Percentiles rank a stretch among this genome's conserved stretches.
These are phyloP conservation scores for Venusia cambrica DNA, from an alignment of 2,888 invertebrate genomes.

Conservation along the genomic window DNA sequence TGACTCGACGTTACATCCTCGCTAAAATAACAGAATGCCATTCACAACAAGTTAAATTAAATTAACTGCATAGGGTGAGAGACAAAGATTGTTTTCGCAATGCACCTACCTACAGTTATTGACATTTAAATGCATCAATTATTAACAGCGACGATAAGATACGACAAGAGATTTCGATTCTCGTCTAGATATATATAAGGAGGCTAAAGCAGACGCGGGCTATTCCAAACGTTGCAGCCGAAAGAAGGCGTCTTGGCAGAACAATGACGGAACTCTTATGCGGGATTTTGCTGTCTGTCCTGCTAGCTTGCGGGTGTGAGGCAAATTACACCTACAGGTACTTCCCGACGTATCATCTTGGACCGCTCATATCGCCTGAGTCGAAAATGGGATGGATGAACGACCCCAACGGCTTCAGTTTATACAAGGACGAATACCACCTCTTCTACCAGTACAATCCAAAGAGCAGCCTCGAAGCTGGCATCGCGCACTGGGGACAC, in stretches of 20 bases:
- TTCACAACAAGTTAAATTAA: too few species aligned
- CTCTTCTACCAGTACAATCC: constrained; percentile 77
- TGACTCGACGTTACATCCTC: too few species aligned
- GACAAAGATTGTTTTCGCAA: too few species aligned
- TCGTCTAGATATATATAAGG: too few species aligned
- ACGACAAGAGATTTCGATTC: too few species aligned
- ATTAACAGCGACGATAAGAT: too few species aligned
- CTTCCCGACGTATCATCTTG: constrained; percentile 57
- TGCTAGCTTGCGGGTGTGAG: constrained; percentile 31
- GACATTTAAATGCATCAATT: too few species aligned
- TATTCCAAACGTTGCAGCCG: constrained; percentile 29
- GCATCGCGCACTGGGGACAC: constrained; percentile 76
- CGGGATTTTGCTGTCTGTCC: constrained; percentile 32
- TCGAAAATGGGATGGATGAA: constrained; percentile 71
- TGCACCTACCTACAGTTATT: too few species aligned
- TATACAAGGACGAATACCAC: constrained; percentile 60
- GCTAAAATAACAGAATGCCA: too few species aligned
- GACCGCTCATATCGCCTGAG: constrained; percentile 35
- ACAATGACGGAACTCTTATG: constrained; percentile 26
- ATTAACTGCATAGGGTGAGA: too few species aligned
- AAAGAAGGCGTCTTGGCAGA: constrained; percentile 7
- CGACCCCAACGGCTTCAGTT: constrained; percentile 77
- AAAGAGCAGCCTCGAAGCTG: constrained; percentile 46
- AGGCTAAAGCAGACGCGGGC: too few species aligned
- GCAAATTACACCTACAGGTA: constrained; percentile 37